Evolutionary conservation across 2,888 invertebrate species (phyloP), one percentile per base, ranked within the genome.

Genomic region (Griposia aprilina): DNA sequence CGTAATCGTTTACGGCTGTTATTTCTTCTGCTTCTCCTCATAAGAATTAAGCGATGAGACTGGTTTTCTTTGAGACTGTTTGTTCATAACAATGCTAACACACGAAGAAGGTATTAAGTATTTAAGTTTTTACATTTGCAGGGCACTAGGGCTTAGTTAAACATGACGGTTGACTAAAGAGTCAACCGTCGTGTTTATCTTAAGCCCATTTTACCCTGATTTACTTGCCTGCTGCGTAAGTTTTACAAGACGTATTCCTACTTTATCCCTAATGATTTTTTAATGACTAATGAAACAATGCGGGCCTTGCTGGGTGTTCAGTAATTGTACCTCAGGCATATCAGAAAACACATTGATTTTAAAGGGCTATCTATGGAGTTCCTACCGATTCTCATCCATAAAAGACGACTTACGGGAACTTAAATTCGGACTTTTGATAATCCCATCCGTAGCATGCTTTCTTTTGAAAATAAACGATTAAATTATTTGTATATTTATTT

Each of bases 111-210:
- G 1, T n/a, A n/a, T 36, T 36, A 36, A 36, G 30, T 36, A 36
- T 36, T 36, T 36, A 36, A 2, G 30, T 36, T 67, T 67, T 50
- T 50, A 15, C 8, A 30, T 67, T 68, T 50, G 5, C 67, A 68
- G 98, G 82, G 98, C 98, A 98, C n/a, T n/a, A n/a, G n/a, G n/a
- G n/a, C n/a, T n/a, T n/a, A n/a, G n/a, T n/a, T n/a, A n/a, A n/a
- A n/a, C n/a, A n/a, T n/a, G n/a, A n/a, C n/a, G n/a, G n/a, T n/a
- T n/a, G n/a, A n/a, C n/a, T n/a, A n/a, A n/a, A n/a, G n/a, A 74
- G 97, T 99, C 7, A 98, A 99, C 93, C 98, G 98, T 87, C 97
- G 98, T 98, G 90, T 98, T 98, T 93, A 98, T 98, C 91, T 96
- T 98, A 92, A 97, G 97, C 2, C 98, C 98, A 92, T 98, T 2